Base-by-base conservation (phyloP, 1,140 invertebrate genomes). In the Grapholita molesta region DNA sequence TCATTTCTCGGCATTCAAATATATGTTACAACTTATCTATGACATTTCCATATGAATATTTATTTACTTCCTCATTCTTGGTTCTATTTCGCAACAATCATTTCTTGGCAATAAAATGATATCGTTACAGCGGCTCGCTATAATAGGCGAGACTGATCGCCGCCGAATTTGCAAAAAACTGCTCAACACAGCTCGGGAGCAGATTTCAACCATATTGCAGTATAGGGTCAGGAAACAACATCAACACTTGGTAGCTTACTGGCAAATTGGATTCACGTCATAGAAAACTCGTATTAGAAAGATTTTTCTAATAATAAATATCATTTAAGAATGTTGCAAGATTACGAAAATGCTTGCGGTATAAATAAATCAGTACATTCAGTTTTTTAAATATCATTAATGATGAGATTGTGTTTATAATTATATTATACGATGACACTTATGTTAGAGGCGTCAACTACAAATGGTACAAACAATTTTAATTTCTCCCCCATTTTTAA, bases 141-240 rank as follows among this genome's bases (percentile, higher is more conserved):
- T 82, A 82, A 84, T 79, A 84, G 79, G 74, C 72, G 78, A 77
- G 68, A 75, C 76, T 70, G 76, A 79, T 79, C 78, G 75, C 73
- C 55, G 73, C 78, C 78, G 70, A 81, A 82, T 84, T 81, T 77
- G 72, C 77, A 84, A 84, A 84, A 84, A 79, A 57, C 73, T 64
- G 70, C 70, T 74, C 70, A 66, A 3, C 35, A 5, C 42, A 61
- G 25, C 55, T 28, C 25, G 23, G 70, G 73, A 68, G 57, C 70
- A 73, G 72, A 75, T 70, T 69, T 38, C 35, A 38, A 38, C 42
- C 42, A 48, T 15, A 48, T 48, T 48, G 52, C 21, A 21, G 12
- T 52, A 24, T 23, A 35, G 75, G 77, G 80, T 57, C 28, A 76
- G 67, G n/a, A 69, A 70, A 74, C 68, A 83, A 7, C 55, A 25